phyloP scores from a whole-genome alignment of 2,113 vertebrate genomes.

The Pteronura brasiliensis region DNA sequence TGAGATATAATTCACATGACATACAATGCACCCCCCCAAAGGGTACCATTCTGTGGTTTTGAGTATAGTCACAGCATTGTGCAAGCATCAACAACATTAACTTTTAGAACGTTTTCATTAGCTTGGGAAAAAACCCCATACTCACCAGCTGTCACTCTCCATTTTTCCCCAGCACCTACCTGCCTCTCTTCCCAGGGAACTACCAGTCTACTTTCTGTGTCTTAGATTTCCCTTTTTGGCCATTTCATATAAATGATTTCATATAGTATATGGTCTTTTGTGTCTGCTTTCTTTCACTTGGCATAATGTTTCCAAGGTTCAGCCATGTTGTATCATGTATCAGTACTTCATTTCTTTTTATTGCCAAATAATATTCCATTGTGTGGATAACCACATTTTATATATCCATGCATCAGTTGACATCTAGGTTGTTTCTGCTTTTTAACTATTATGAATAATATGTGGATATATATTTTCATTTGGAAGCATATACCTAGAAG shows the following conservation, averaged over 20 bases:
- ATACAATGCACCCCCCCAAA: background rate
- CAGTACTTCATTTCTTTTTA: background rate
- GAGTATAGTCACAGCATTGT: background rate
- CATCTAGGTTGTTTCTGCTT: background rate
- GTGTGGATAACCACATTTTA: background rate
- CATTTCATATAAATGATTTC: background rate
- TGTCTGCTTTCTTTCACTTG: background rate
- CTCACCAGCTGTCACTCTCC: background rate
- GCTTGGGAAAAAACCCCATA: background rate
- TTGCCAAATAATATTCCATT: background rate
- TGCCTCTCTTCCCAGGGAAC: background rate
- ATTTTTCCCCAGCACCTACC: background rate
- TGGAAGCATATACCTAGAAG: background rate
- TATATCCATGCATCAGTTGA: background rate
- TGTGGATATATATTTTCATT: background rate
- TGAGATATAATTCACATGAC: background rate
- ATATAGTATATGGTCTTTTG: background rate
- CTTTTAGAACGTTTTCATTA: conserved; percentile 21
- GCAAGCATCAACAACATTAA: background rate
- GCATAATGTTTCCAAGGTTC: background rate
- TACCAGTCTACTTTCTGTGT: background rate
- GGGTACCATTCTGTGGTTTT: background rate
- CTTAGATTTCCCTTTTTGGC: background rate
- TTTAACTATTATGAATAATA: background rate
- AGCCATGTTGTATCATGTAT: background rate